Percentiles rank a stretch among this genome's conserved stretches.
These are phyloP conservation scores for Leucoptera coffeella DNA, from an alignment of 2,888 invertebrate genomes.

Conservation along the genomic window DNA sequence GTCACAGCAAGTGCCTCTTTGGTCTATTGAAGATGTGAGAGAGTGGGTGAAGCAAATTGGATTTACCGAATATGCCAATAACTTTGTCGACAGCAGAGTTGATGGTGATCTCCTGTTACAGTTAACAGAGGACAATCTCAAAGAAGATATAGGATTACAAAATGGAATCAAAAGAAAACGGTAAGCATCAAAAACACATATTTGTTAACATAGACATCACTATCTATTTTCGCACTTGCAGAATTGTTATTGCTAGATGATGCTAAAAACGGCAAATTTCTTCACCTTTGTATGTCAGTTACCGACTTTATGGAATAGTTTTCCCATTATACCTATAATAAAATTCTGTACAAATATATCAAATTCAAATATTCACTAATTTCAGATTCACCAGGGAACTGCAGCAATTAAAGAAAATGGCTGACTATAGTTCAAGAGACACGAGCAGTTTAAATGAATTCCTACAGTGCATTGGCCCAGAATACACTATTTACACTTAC, in stretches of 20 bases:
- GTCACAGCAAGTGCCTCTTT: slow-evolving; percentile 95
- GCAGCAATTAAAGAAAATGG: slow-evolving; percentile 88
- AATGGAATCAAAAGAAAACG: slow-evolving; percentile 91
- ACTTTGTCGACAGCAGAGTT: slow-evolving; percentile 87
- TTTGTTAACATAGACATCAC: too few relatives aligned
- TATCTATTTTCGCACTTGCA: too few relatives aligned
- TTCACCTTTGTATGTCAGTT: too few relatives aligned
- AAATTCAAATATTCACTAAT: slow-evolving; percentile 6
- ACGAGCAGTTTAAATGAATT: slow-evolving; percentile 84
- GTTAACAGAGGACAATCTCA: slow-evolving; percentile 86
- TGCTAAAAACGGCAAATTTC: too few relatives aligned
- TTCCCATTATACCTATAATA: neutral
- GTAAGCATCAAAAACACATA: slow-evolving; percentile 26
- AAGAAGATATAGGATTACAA: slow-evolving; percentile 84
- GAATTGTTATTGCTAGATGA: too few relatives aligned
- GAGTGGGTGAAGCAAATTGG: slow-evolving; percentile 99
- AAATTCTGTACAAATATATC: slow-evolving; percentile 1
- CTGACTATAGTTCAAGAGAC: slow-evolving; percentile 93
- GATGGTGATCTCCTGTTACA: slow-evolving; percentile 94
- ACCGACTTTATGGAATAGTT: too few relatives aligned
- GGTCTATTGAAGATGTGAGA: slow-evolving; percentile 94
- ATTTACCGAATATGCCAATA: slow-evolving; percentile 74
- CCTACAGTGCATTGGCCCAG: slow-evolving; percentile 75
- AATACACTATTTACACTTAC: slow-evolving; percentile 95
- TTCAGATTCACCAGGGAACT: slow-evolving; percentile 85